A percentile compares a stretch with the other conserved stretches of the same genome.
These are phyloP conservation scores for Oceanodroma tethys DNA, from an alignment of 2,113 vertebrate species.

Conservation along the genomic window DNA sequence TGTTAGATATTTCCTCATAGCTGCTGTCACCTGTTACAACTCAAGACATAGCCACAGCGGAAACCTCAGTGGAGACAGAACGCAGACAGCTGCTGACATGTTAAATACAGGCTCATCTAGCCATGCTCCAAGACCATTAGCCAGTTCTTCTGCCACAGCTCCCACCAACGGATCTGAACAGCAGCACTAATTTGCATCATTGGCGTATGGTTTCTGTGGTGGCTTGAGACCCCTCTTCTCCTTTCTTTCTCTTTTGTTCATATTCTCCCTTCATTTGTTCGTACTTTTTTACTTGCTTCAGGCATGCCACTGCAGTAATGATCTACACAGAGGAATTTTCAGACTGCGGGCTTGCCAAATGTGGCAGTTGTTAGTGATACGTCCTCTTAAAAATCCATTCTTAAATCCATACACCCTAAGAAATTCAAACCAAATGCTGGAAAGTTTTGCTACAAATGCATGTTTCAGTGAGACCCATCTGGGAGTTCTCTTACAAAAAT, in stretches of 20 bases:
- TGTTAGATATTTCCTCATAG: neutral
- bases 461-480: neutral
- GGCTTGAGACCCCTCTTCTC: neutral
- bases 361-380: neutral
- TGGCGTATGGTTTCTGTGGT: neutral
- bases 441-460: neutral
- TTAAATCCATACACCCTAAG: neutral
- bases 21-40: neutral
- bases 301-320: neutral
- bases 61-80: neutral
- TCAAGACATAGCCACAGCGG: neutral
- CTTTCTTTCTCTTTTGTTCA: neutral
- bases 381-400: neutral
- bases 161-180: neutral
- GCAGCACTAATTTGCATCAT: neutral
- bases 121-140: fast-evolving
- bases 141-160: neutral
- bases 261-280: neutral
- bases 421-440: neutral
- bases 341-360: neutral
- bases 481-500: neutral
- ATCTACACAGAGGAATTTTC: neutral
- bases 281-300: neutral
- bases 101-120: neutral
- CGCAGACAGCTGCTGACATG: neutral